Conservation (phyloP, 2,888 invertebrate genomes). For the Ceramica pisi region DNA sequence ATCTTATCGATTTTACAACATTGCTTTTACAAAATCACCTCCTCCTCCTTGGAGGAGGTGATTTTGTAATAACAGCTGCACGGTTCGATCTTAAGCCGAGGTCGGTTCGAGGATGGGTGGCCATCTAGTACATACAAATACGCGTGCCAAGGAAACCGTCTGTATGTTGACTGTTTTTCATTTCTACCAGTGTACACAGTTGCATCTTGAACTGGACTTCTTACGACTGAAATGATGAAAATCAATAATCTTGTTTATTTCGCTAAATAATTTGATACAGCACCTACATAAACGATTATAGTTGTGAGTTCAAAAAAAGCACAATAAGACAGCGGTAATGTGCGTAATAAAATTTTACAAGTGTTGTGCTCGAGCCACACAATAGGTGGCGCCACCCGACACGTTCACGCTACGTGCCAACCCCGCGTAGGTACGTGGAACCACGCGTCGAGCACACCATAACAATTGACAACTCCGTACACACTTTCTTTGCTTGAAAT, state of each 20-base stretch:
- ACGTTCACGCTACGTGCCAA: conserved; percentile 51
- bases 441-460: conserved; percentile 17
- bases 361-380: conserved; percentile 40
- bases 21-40: too few species aligned
- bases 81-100: too few species aligned
- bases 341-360: conserved; percentile 46
- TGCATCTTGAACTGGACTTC: too few species aligned
- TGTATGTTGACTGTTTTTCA: too few species aligned
- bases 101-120: too few species aligned
- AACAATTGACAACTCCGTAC: conserved; percentile 35
- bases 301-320: not conserved
- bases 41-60: too few species aligned
- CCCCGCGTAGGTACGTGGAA: conserved; percentile 26
- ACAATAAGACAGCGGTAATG: conserved; percentile 9
- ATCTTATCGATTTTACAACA: too few species aligned
- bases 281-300: not conserved
- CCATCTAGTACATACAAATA: too few species aligned
- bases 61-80: too few species aligned
- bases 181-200: too few species aligned
- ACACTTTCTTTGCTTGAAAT: conserved; percentile 9
- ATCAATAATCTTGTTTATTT: not conserved
- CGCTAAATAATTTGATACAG: not conserved
- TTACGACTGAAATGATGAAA: too few species aligned
- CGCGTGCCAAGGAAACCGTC: too few species aligned
- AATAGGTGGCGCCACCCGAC: conserved; percentile 47